Evolutionary conservation across 2,113 vertebrate genomes (phyloP).

Genomic region (Cynoglossus semilaevis): DNA sequence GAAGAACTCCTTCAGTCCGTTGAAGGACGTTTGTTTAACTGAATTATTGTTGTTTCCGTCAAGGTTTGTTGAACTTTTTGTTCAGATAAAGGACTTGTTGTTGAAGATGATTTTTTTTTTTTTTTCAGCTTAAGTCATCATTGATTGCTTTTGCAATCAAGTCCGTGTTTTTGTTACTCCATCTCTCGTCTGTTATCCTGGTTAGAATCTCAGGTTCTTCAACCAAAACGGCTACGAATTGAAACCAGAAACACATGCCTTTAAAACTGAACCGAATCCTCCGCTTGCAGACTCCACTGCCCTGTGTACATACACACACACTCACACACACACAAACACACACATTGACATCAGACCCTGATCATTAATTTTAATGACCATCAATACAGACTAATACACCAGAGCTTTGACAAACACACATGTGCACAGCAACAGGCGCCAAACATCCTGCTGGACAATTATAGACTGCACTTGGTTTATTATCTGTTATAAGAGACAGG

Average conservation of each 20-base stretch:
- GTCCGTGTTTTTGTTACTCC: no score
- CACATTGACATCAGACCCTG: conserved; percentile 60
- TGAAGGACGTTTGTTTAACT: no score
- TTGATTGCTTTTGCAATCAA: no score
- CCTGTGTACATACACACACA: not conserved
- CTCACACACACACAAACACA: conserved; percentile 26
- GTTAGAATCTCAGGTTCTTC: no score
- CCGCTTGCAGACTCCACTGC: not conserved
- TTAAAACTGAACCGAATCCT: not conserved
- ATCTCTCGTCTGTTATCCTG: no score
- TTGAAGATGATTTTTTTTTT: no score
- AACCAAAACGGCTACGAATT: not conserved
- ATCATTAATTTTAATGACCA: conserved; percentile 71
- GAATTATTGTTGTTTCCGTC: no score
- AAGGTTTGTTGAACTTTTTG: no score
- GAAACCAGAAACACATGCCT: conserved; percentile 1
- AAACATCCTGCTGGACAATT: conserved; percentile 65
- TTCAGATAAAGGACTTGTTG: no score
- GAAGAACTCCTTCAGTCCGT: no score
- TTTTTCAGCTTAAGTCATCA: no score
- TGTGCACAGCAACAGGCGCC: conserved; percentile 55
- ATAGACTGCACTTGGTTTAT: conserved; percentile 71
- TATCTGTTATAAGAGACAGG: conserved; percentile 55
- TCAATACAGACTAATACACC: conserved; percentile 56
- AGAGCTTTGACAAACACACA: conserved; percentile 34